phyloP scores from a whole-genome alignment of 2,888 invertebrate species.

The Heliconius sara region DNA sequence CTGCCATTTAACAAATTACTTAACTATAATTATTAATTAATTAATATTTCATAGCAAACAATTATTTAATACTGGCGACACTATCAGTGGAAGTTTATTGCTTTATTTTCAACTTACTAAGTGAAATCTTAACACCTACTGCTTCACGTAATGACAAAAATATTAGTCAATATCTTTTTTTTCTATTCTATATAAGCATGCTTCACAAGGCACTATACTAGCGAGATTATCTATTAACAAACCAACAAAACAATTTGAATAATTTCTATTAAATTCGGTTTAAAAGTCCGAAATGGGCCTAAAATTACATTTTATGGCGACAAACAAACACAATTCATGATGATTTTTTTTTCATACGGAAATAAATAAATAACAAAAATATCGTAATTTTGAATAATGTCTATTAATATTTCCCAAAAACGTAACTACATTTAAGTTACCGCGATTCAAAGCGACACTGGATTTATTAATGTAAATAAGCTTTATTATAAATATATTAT shows the following conservation, averaged over 20 bases:
- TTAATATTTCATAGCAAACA: constrained; percentile 39
- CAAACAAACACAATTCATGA: constrained; percentile 58
- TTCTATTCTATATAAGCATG: constrained; percentile 75
- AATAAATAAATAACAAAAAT: constrained; percentile 47
- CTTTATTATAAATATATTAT: constrained; percentile 59
- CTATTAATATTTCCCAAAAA: constrained; percentile 53
- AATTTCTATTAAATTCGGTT: constrained; percentile 81
- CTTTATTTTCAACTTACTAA: constrained; percentile 61
- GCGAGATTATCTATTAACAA: constrained; percentile 72
- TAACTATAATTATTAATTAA: constrained; percentile 31
- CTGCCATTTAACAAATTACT: constrained; percentile 36
- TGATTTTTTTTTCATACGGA: constrained; percentile 57
- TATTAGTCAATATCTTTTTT: constrained; percentile 68
- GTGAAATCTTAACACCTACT: constrained; percentile 49
- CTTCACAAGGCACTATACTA: constrained; percentile 83
- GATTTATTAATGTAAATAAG: constrained; percentile 55
- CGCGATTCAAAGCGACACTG: constrained; percentile 43
- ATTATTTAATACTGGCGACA: constrained; percentile 70
- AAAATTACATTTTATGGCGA: constrained; percentile 76
- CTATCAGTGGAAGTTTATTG: constrained; percentile 74
- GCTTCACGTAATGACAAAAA: constrained; percentile 73
- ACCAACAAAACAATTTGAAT: constrained; percentile 66
- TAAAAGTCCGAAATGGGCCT: constrained; percentile 75
- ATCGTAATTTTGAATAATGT: constrained; percentile 56
- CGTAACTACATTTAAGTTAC: constrained; percentile 55